Percentiles rank a stretch among this genome's conserved stretches.
Evolutionary conservation across 92 coral and sea anemone genomes (phyloP).

Genomic region (Virgularia gustaviana): DNA sequence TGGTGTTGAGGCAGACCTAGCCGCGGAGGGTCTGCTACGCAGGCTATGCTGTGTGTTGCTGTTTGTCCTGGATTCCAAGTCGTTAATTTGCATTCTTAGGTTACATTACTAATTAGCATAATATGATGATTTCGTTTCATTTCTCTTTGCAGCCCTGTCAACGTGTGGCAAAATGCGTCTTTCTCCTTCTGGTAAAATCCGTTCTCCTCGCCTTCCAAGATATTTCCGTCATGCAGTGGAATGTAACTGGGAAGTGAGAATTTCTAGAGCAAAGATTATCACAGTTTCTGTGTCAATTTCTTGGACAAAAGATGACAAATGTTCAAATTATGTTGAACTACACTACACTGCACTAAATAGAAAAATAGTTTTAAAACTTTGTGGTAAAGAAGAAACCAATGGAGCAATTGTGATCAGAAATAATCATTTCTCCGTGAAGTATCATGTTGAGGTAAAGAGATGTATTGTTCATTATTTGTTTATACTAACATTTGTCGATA

Average conservation of each 20-base stretch:
- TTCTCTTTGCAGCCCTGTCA: constrained; percentile 53
- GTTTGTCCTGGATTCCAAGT: too few relatives aligned
- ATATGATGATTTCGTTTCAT: not conserved
- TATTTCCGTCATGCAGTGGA: constrained; percentile 67
- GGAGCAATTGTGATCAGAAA: constrained; percentile 59
- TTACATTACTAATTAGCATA: not conserved
- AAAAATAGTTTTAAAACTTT: constrained; percentile 50
- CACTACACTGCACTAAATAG: constrained; percentile 49
- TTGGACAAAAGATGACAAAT: constrained; percentile 66
- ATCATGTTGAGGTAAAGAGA: constrained; percentile 62
- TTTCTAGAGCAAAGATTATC: constrained; percentile 59
- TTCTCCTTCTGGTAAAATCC: constrained; percentile 55
- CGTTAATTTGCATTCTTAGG: too few relatives aligned
- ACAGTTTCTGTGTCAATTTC: constrained; percentile 58
- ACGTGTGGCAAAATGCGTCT: constrained; percentile 63
- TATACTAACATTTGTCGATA: not conserved
- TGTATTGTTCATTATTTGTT: not conserved
- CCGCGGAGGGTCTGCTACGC: too few relatives aligned
- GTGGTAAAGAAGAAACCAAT: constrained; percentile 65
- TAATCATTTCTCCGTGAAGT: constrained; percentile 52
- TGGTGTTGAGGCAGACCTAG: too few relatives aligned
- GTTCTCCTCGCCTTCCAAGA: constrained; percentile 67
- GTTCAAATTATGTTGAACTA: constrained; percentile 57
- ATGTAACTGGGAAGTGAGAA: constrained; percentile 71
- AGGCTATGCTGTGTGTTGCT: too few relatives aligned